Conservation (phyloP, 2,113 vertebrate genomes). For the Sinocyclocheilus grahami region DNA sequence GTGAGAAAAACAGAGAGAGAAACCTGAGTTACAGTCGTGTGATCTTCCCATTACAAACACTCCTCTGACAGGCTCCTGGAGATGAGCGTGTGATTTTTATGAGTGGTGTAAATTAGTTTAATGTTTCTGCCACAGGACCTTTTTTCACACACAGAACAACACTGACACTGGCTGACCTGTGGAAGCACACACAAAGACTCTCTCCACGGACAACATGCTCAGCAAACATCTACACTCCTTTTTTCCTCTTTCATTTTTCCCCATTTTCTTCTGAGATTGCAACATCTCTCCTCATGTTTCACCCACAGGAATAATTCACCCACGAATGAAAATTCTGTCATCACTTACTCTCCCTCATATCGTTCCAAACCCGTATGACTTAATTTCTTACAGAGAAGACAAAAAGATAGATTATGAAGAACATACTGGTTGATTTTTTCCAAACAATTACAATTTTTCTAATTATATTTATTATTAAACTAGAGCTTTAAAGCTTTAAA, state of each 20-base stretch:
- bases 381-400: not conserved
- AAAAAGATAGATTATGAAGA: not conserved
- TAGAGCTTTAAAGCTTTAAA: not conserved
- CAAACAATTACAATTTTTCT: not conserved
- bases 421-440: not conserved
- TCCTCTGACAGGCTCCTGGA: slow-evolving; percentile 50
- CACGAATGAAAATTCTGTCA: not conserved
- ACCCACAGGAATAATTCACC: slow-evolving; percentile 4
- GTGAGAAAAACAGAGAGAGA: too few relatives aligned
- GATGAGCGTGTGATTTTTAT: slow-evolving; percentile 58
- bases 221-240: slow-evolving; percentile 26
- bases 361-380: not conserved
- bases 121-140: slow-evolving; percentile 55
- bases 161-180: slow-evolving; percentile 48
- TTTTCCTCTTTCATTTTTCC: not conserved
- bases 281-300: not conserved
- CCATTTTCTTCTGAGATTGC: not conserved
- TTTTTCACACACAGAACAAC: slow-evolving; percentile 32
- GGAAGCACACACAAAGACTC: slow-evolving; percentile 22
- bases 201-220: slow-evolving; percentile 23
- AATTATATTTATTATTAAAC: not conserved
- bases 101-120: slow-evolving; percentile 61
- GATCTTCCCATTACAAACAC: slow-evolving; percentile 52
- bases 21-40: slow-evolving; percentile 45
- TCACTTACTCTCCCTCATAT: not conserved